Base-by-base conservation (phyloP, 2,113 vertebrate genomes). In the Oncorhynchus keta region DNA sequence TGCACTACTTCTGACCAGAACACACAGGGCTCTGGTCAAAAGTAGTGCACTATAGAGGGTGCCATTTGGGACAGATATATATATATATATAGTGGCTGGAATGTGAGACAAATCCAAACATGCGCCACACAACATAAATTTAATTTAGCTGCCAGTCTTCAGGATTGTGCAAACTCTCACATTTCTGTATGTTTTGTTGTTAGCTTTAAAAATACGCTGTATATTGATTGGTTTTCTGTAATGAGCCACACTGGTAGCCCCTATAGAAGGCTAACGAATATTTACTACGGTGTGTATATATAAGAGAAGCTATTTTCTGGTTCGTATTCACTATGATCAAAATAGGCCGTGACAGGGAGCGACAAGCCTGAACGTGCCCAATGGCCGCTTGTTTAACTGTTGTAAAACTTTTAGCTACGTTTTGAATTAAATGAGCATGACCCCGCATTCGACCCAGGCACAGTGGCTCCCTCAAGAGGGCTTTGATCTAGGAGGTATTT, bases 91-190 rank as follows among this genome's bases (percentile, higher is more conserved):
- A 75, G 64, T 61, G 69, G 51, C 59, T 91, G 92, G 91, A 93
- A 93, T 94, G 92, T 89, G 80, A 89, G 20, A 55, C 86, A 61
- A 61, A 77, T 86, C 75, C 72, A 26, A 80, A 84, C 89, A 89
- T 84, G 87, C 89, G 88, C 79, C 74, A 70, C 73, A 73, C 74
- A 48, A 79, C 39, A 61, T 69, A 74, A 73, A 39, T n/a, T 48
- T 48, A 2, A 64, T 74, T 86, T 85, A 91, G 89, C 91, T 92
- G 90, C 90, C 51, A 1, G 51, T 55, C 3, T 13, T 55, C 90
- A 68, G 74, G 68, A 71, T 77, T 82, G 81, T 82, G 84, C 77
- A 77, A 76, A 32, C 68, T 68, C 51, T 68, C 51, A 73, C 49
- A 32, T 73, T 79, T 32, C 70, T 48, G 59, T 39, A 48, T n/a